Evolutionary conservation across 2,113 vertebrate species (phyloP).

Genomic region (Nycticebus coucang): DNA sequence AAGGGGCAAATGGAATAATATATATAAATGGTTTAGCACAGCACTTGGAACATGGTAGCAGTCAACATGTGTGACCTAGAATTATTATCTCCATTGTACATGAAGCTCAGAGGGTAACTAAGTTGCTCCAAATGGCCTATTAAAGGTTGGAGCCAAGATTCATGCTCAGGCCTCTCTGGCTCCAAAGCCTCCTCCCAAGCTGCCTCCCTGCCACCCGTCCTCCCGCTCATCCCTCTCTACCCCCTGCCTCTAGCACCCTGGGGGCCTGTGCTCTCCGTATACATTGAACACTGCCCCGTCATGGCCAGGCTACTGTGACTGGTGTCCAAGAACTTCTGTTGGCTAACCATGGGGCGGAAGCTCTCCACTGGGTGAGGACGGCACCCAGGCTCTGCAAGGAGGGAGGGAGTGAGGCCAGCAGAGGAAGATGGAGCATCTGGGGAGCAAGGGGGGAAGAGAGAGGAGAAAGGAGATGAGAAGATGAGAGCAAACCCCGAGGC

Average conservation of each 20-base stretch:
- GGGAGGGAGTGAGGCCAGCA: background rate
- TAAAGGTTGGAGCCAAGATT: background rate
- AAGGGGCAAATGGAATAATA: background rate
- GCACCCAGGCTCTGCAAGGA: background rate
- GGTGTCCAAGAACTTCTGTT: constrained; percentile 81
- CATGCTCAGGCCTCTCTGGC: background rate
- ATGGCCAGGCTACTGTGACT: constrained; percentile 81
- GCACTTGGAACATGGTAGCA: background rate
- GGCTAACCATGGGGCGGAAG: constrained; percentile 84
- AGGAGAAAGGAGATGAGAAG: background rate
- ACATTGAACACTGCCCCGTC: constrained; percentile 74
- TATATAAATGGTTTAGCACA: background rate
- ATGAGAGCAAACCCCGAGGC: background rate
- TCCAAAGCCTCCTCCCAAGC: background rate
- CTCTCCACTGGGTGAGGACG: constrained; percentile 78
- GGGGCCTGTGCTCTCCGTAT: constrained; percentile 79
- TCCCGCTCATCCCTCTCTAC: too few species aligned
- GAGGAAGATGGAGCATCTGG: background rate
- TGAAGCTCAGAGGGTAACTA: background rate
- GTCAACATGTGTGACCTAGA: background rate
- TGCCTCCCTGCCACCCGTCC: background rate
- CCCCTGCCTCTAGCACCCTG: background rate
- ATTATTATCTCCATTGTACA: background rate
- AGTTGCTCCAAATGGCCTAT: background rate
- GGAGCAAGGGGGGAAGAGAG: background rate